A percentile compares a stretch with the other conserved stretches of the same genome.
Evolutionary conservation across 1,140 invertebrate species (phyloP).

Genomic region (Campodea augens): DNA sequence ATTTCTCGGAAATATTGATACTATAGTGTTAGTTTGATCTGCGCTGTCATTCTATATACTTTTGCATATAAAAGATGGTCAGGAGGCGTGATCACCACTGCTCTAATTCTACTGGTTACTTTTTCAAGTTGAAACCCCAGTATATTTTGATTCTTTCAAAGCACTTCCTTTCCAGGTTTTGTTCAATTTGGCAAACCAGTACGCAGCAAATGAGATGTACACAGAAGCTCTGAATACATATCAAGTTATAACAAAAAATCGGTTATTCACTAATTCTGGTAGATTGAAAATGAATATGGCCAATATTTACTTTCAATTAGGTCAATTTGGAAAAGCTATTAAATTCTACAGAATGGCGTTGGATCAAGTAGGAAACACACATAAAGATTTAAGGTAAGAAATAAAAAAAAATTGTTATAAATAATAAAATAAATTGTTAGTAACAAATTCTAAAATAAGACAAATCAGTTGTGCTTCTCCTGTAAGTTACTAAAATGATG

Average conservation of each 20-base stretch:
- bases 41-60: no score
- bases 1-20: no score
- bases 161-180: slow-evolving; percentile 43
- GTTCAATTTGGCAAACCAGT: slow-evolving; percentile 86
- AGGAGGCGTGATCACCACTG: no score
- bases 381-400: slow-evolving; percentile 67
- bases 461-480: no score
- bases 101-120: no score
- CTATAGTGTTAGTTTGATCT: no score
- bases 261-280: slow-evolving; percentile 68
- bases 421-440: no score
- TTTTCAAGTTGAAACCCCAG: no score
- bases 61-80: no score
- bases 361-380: slow-evolving; percentile 80
- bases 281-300: slow-evolving; percentile 95
- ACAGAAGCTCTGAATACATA: slow-evolving; percentile 91
- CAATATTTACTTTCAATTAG: slow-evolving; percentile 90
- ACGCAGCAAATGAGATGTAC: slow-evolving; percentile 81
- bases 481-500: no score
- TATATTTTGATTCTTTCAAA: no score
- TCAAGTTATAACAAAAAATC: slow-evolving; percentile 68
- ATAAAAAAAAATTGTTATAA: not conserved
- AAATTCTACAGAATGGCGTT: slow-evolving; percentile 96
- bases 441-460: no score
- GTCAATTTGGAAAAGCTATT: slow-evolving; percentile 83